These are phyloP conservation scores for Porites divaricata DNA, from an alignment of 92 coral and sea anemone genomes.

Conservation along the genomic window DNA sequence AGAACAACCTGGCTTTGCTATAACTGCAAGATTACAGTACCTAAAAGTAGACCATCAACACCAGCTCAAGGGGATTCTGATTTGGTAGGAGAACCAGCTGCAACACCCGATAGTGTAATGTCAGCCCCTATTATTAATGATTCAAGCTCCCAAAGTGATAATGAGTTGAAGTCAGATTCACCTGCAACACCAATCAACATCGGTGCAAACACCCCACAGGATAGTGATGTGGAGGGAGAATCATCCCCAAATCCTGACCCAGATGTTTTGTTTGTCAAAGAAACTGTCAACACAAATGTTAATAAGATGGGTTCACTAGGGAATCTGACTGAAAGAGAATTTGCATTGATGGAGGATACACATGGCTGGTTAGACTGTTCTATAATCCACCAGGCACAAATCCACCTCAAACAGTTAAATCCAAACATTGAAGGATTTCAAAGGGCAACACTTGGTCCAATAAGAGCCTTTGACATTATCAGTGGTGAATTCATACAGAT, in stretches of 20 bases:
- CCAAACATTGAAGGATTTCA: slow-evolving; percentile 73
- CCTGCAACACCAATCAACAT: slow-evolving; percentile 11
- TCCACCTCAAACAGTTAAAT: slow-evolving; percentile 50
- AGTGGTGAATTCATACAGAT: too few relatives aligned
- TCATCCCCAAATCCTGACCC: slow-evolving; percentile 17
- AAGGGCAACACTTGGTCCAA: slow-evolving; percentile 46
- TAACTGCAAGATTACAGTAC: slow-evolving; percentile 38
- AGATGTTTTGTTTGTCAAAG: slow-evolving; percentile 29
- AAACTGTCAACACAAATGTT: slow-evolving; percentile 37
- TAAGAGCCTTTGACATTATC: too few relatives aligned
- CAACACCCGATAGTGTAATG: slow-evolving; percentile 7
- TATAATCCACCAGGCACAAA: slow-evolving; percentile 69
- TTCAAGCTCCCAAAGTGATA: slow-evolving; percentile 23
- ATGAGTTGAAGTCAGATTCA: not conserved
- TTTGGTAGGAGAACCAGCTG: slow-evolving; percentile 14
- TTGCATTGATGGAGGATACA: slow-evolving; percentile 49
- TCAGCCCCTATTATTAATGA: slow-evolving; percentile 17
- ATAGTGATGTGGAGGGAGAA: slow-evolving; percentile 12
- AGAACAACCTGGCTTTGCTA: slow-evolving; percentile 61
- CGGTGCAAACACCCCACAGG: not conserved
- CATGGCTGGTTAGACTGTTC: slow-evolving; percentile 71
- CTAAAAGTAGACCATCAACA: slow-evolving; percentile 15
- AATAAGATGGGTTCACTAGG: slow-evolving; percentile 51
- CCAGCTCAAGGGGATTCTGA: slow-evolving; percentile 17
- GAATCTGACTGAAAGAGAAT: slow-evolving; percentile 36